Evolutionary conservation across 2,888 invertebrate genomes (phyloP), one percentile per base, ranked within the genome.

Genomic region (Neoaliturus tenellus): DNA sequence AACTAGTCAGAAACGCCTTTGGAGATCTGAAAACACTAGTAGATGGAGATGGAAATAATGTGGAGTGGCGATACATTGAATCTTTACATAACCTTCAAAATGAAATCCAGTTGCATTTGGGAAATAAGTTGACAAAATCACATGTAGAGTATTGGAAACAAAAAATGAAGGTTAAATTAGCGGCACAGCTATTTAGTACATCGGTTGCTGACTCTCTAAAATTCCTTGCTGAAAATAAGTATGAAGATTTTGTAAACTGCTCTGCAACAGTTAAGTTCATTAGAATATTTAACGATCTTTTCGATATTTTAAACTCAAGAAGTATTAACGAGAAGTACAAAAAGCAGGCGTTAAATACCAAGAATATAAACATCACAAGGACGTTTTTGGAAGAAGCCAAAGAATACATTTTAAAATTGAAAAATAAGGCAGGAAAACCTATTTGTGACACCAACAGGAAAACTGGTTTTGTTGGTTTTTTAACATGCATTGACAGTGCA

Each of bases 1-100:
- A 85, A 55, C 80, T 86, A 41, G 85, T 87, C 0, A 67, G 86
- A 28, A 87, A 87, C 81, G 35, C 84, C 10, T 67, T 87, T 12
- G 85, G 62, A 17, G 73, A 81, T n/a, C 17, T 62, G 0, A 23
- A 78, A 83, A 10, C 17, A 69, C 25, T 86, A 1, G 23, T 67
- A 14, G 75, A 86, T 44, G 62, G 33, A 23, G 31, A 81, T 55
- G 69, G 69, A 14, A 67, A 80, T 23, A 14, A 69, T 28, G 73
- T 85, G 31, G 17, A 75, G 12, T 86, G 86, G 86, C 55, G 83
- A n/a, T 85, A 80, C 67, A 83, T 86, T 62, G 73, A 81, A 39
- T 20, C 83, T 62, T 75, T 87, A 51, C 39, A 85, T 69, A 58
- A 86, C 35, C 17, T 83, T 33, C 85, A 87, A 78, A 69, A 73